Conservation (phyloP, 2,113 vertebrate species). For the Tachycineta bicolor region DNA sequence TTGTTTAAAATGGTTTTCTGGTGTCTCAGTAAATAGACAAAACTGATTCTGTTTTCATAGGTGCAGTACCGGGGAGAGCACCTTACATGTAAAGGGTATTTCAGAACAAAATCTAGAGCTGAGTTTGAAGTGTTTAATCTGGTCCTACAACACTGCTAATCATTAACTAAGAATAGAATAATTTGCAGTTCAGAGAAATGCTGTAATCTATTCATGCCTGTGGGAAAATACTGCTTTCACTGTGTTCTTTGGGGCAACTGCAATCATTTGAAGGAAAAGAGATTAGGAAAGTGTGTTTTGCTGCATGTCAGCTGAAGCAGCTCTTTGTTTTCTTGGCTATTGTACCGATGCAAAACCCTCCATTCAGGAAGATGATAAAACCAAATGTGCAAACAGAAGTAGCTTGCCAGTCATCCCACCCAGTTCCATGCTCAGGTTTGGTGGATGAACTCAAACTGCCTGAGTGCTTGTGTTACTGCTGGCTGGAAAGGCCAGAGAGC, state of each 20-base stretch:
- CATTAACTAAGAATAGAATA: not conserved
- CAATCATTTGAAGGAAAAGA: not conserved
- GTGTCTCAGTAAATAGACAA: not conserved
- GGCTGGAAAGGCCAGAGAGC: not conserved
- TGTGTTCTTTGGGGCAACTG: not conserved
- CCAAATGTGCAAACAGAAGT: not conserved
- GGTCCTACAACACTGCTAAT: not conserved
- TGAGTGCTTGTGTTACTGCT: rapidly evolving
- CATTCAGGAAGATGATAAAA: not conserved
- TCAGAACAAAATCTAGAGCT: not conserved
- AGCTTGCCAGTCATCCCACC: rapidly evolving
- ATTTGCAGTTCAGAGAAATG: not conserved
- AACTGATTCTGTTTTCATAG: not conserved
- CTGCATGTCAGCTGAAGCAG: not conserved
- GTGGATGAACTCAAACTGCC: not conserved
- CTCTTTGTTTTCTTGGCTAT: not conserved
- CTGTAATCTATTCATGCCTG: not conserved
- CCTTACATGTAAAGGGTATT: not conserved
- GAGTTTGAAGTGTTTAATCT: not conserved
- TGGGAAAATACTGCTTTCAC: not conserved
- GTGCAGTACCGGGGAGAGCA: not conserved
- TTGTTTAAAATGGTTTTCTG: not conserved
- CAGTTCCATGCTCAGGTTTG: not conserved
- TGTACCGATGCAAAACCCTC: not conserved
- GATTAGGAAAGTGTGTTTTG: not conserved